Percentiles rank a stretch among this genome's conserved stretches.
These are phyloP conservation scores for Drosophila guanche DNA, from an alignment of 1,140 invertebrate species.

Conservation along the genomic window DNA sequence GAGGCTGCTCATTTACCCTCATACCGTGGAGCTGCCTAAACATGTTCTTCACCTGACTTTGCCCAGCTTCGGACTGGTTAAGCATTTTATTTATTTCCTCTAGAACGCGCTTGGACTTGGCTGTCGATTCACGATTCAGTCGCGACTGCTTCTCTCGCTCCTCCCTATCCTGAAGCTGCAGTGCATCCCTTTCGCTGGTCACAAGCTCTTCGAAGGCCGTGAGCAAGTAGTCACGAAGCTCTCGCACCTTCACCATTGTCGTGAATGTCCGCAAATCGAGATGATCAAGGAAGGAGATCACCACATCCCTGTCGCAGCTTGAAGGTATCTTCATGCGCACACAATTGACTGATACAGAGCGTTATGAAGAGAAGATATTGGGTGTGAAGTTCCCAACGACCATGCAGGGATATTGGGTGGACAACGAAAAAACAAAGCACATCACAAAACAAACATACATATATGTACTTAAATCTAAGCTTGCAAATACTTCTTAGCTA, in stretches of 20 bases:
- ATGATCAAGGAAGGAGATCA: constrained; percentile 36
- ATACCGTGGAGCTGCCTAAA: not conserved
- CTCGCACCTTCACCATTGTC: constrained; percentile 22
- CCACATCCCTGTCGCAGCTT: constrained; percentile 40
- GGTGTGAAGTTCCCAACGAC: not conserved
- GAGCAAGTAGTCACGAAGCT: constrained; percentile 40
- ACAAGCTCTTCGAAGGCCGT: constrained; percentile 40
- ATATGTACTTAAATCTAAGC: not conserved
- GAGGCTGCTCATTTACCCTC: not conserved
- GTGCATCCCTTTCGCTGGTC: constrained; percentile 1
- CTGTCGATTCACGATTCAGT: not conserved
- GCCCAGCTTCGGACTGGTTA: not conserved
- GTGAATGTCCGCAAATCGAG: constrained; percentile 7
- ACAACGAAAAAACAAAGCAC: constrained; percentile 24
- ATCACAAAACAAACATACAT: constrained; percentile 16
- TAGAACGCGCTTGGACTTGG: constrained; percentile 16
- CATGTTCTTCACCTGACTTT: not conserved
- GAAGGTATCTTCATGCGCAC: constrained; percentile 15
- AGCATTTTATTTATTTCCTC: constrained; percentile 28
- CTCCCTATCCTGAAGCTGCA: not conserved
- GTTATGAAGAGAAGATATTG: constrained; percentile 6
- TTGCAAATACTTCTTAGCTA: no score
- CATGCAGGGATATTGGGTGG: not conserved
- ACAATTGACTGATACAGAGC: not conserved
- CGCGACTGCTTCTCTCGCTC: not conserved